Conservation (phyloP, 2,797 vertebrate genomes). For the Loris lydekkerianus region DNA sequence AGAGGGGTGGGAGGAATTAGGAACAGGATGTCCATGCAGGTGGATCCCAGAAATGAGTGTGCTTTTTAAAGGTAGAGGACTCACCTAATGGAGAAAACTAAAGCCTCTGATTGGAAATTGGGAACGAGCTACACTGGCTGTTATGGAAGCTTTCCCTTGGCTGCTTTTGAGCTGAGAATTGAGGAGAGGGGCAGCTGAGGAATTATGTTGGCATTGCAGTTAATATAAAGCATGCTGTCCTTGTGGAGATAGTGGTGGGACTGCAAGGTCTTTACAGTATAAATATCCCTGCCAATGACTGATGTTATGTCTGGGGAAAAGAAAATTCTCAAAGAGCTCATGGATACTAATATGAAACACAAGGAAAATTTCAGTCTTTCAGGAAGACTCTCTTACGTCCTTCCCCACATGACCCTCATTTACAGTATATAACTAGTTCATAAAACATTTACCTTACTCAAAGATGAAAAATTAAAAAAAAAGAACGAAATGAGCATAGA, state of each 20-base stretch:
- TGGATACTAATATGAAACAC: background rate
- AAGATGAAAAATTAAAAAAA: background rate
- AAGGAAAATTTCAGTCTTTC: background rate
- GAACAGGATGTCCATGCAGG: background rate
- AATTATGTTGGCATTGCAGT: background rate
- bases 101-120: background rate
- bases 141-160: background rate
- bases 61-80: background rate
- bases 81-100: background rate
- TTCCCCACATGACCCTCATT: background rate
- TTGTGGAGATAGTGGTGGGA: background rate
- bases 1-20: background rate
- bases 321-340: background rate
- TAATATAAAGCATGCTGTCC: background rate
- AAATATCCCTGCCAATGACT: background rate
- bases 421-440: background rate
- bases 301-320: background rate
- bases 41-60: background rate
- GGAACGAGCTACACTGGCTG: background rate
- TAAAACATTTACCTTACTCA: background rate
- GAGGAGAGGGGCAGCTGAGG: background rate
- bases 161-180: constrained; percentile 14
- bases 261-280: background rate
- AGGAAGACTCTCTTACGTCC: background rate
- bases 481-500: background rate